These are phyloP conservation scores for Menidia menidia DNA, from an alignment of 2,797 vertebrate genomes.

Conservation along the genomic window DNA sequence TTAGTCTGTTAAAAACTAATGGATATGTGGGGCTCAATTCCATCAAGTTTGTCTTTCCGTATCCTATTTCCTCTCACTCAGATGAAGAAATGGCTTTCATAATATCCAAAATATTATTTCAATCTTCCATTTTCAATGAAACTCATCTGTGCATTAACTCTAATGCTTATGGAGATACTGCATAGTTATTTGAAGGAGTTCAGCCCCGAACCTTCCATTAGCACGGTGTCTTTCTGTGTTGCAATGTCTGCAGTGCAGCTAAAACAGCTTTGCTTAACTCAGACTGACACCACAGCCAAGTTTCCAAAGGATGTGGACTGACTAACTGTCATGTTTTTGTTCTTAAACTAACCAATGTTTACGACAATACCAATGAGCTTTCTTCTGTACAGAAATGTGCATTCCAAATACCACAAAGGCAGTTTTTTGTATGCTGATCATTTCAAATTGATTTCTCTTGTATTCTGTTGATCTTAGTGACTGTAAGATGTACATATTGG, in stretches of 20 bases:
- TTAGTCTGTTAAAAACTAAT: conserved; percentile 75
- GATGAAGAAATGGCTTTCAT: conserved; percentile 80
- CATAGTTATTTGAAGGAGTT: conserved; percentile 75
- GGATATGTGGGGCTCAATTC: conserved; percentile 78
- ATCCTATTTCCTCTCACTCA: conserved; percentile 66
- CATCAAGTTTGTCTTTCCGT: conserved; percentile 75
- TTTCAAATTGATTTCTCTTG: conserved; percentile 67
- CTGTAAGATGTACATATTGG: conserved; percentile 83
- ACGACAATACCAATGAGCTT: conserved; percentile 91
- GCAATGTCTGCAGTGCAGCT: conserved; percentile 66
- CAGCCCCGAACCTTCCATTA: conserved; percentile 67
- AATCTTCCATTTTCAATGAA: conserved; percentile 65
- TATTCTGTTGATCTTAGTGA: conserved; percentile 80
- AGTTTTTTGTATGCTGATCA: conserved; percentile 79
- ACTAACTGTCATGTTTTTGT: conserved; percentile 75
- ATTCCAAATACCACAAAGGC: conserved; percentile 88
- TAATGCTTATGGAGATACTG: conserved; percentile 61
- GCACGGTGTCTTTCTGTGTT: conserved; percentile 69
- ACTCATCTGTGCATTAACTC: conserved; percentile 59
- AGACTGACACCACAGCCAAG: conserved; percentile 69
- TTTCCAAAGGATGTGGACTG: conserved; percentile 84
- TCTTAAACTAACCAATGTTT: conserved; percentile 87
- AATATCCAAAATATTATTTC: conserved; percentile 60
- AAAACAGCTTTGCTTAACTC: conserved; percentile 64
- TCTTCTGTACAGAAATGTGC: conserved; percentile 89